Conservation (phyloP, 1,140 invertebrate species). For the Drepana arcuata region DNA sequence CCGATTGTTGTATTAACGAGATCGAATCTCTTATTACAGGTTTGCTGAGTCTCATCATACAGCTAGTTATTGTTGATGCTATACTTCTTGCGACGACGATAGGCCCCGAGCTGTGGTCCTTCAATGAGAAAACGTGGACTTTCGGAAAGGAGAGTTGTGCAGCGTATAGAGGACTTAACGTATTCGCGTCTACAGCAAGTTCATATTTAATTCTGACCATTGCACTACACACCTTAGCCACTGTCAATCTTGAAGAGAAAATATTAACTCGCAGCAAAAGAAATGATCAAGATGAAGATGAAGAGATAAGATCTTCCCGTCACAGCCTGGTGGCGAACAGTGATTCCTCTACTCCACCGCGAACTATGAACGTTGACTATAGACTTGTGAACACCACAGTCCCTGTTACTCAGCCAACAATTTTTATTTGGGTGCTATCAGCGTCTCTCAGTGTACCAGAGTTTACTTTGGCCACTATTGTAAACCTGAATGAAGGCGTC, state of each 20-base stretch:
- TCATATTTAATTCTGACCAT: slow-evolving; percentile 69
- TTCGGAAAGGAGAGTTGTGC: slow-evolving; percentile 62
- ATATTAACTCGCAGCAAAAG: slow-evolving; percentile 34
- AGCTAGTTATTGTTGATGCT: slow-evolving; percentile 66
- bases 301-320: slow-evolving; percentile 64
- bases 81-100: slow-evolving; percentile 50
- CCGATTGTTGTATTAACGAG: too few relatives aligned
- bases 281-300: slow-evolving; percentile 57
- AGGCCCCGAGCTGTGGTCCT: slow-evolving; percentile 65
- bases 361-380: slow-evolving; percentile 66
- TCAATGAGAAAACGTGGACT: slow-evolving; percentile 61
- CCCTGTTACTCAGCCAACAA: slow-evolving; percentile 60
- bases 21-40: slow-evolving; percentile 55
- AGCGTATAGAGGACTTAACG: slow-evolving; percentile 64
- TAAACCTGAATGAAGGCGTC: slow-evolving; percentile 30
- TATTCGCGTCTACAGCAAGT: slow-evolving; percentile 67
- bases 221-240: slow-evolving; percentile 71
- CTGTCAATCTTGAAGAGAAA: slow-evolving; percentile 64
- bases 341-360: slow-evolving; percentile 51
- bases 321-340: slow-evolving; percentile 65
- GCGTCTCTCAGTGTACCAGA: slow-evolving; percentile 72
- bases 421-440: slow-evolving; percentile 72
- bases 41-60: slow-evolving; percentile 62
- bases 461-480: slow-evolving; percentile 55
- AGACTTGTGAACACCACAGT: slow-evolving; percentile 45